phyloP scores from a whole-genome alignment of 2,113 vertebrate species.

The Daubentonia madagascariensis region DNA sequence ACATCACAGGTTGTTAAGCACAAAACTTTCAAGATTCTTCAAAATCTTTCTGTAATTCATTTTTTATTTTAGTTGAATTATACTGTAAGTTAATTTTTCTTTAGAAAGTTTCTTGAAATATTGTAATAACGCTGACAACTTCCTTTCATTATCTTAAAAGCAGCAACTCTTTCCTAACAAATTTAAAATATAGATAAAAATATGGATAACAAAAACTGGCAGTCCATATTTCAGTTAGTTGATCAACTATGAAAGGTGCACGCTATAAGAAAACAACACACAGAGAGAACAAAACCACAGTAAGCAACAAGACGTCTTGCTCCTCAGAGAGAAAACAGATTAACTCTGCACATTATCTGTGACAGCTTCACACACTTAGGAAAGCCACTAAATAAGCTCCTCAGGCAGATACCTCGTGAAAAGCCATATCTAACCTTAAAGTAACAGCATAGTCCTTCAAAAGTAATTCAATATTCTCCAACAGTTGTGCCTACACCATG shows the following conservation, averaged over 20 bases:
- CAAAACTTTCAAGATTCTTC: neutral
- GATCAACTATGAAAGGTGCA: neutral
- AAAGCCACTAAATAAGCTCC: neutral
- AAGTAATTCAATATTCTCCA: neutral
- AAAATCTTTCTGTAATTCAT: neutral
- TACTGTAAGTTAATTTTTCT: neutral
- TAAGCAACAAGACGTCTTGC: neutral
- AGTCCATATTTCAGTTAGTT: neutral
- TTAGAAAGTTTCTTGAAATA: constrained; percentile 17
- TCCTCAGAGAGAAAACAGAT: neutral
- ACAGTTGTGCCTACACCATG: neutral
- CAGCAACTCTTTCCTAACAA: neutral
- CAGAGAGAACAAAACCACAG: neutral
- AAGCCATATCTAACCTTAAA: neutral
- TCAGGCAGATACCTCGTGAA: neutral
- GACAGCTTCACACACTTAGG: too few species aligned
- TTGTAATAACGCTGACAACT: neutral
- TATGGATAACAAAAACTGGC: neutral
- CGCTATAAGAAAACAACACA: neutral
- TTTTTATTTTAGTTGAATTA: constrained; percentile 23
- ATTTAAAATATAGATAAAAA: neutral
- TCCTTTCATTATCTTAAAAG: neutral
- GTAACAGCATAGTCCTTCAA: neutral
- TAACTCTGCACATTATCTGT: neutral
- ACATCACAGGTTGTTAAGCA: neutral